Conservation (phyloP, 2,113 vertebrate genomes). For the Lutjanus erythropterus region DNA sequence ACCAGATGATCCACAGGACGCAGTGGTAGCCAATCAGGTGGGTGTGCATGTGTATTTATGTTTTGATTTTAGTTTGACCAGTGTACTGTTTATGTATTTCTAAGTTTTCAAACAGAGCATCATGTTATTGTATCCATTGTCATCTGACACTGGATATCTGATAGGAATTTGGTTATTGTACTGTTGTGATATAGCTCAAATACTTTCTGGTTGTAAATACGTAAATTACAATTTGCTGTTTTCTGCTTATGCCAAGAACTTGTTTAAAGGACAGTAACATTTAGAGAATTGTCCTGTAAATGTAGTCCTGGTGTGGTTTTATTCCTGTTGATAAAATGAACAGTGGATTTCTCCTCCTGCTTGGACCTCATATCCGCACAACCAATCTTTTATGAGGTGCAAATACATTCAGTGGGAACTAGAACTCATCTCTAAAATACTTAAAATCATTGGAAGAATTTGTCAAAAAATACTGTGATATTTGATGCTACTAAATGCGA, state of each 20-base stretch:
- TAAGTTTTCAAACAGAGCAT: background rate
- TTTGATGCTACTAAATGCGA: background rate
- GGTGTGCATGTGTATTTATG: conserved; percentile 22
- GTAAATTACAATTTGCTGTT: background rate
- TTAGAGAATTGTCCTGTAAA: background rate
- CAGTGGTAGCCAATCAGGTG: conserved; percentile 97
- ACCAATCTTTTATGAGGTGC: no score
- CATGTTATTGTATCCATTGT: background rate
- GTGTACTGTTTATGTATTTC: background rate
- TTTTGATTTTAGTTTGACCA: conserved; percentile 1
- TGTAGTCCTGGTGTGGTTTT: background rate
- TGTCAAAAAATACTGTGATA: background rate
- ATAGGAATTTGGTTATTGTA: background rate
- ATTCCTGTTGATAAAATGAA: background rate
- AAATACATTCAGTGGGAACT: background rate
- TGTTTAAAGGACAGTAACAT: background rate
- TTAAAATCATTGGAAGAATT: background rate
- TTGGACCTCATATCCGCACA: background rate
- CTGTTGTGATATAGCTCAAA: background rate
- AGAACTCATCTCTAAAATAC: background rate
- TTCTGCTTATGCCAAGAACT: background rate
- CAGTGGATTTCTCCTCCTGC: background rate
- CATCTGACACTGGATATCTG: background rate
- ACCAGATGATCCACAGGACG: conserved; percentile 96
- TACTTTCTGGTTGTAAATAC: background rate